Percentiles rank a stretch among this genome's conserved stretches.
These are phyloP conservation scores for Anoura caudifer DNA, from an alignment of 2,113 vertebrate genomes.

Conservation along the genomic window DNA sequence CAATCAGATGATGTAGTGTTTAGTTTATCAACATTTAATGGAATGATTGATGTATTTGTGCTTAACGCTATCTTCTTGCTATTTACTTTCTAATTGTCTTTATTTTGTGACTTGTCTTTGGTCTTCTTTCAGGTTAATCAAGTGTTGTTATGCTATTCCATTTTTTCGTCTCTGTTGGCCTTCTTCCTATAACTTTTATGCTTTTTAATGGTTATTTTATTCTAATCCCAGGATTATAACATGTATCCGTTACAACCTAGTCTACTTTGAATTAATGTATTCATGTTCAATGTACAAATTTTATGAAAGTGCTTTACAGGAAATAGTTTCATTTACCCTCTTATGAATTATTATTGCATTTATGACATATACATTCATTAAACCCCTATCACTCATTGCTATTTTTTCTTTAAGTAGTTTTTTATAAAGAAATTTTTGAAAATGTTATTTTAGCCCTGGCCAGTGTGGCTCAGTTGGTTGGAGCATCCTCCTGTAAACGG, in stretches of 20 bases:
- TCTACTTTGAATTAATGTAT: constrained; percentile 18
- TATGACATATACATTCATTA: neutral
- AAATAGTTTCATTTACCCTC: neutral
- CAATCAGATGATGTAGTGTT: neutral
- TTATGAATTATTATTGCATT: neutral
- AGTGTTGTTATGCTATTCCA: neutral
- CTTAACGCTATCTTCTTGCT: neutral
- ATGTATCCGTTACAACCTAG: neutral
- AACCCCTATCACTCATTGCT: neutral
- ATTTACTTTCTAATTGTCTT: neutral
- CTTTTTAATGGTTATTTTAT: neutral
- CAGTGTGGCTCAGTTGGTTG: no score
- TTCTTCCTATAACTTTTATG: neutral
- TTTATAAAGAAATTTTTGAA: neutral
- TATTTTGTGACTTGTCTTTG: neutral
- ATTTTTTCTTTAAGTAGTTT: neutral
- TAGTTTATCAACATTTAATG: neutral
- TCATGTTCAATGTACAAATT: constrained; percentile 1
- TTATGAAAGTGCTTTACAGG: neutral
- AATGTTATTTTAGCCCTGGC: neutral
- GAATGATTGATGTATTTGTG: neutral
- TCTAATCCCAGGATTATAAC: neutral
- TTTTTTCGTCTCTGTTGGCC: neutral
- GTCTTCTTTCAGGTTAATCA: neutral
- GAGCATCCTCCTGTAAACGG: no score